These are phyloP conservation scores for Sialia sialis DNA, from an alignment of 2,113 vertebrate species.

Conservation along the genomic window DNA sequence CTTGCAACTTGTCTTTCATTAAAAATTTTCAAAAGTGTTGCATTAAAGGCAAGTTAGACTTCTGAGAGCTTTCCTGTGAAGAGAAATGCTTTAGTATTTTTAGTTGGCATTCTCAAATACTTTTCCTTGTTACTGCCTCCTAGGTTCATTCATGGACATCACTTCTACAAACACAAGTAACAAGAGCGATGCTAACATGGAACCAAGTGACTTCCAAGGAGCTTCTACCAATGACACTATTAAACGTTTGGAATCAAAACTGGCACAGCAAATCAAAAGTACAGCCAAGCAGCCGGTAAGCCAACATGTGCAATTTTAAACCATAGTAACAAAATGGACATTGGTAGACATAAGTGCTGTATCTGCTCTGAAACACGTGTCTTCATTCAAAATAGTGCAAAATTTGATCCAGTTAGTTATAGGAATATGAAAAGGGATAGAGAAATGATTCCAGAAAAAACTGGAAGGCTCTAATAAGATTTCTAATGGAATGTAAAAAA, in stretches of 20 bases:
- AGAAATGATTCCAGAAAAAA: background rate
- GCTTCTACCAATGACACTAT: slow-evolving; percentile 93
- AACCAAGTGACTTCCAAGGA: slow-evolving; percentile 86
- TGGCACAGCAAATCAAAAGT: slow-evolving; percentile 84
- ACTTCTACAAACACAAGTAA: slow-evolving; percentile 91
- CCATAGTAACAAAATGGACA: background rate
- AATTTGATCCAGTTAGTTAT: background rate
- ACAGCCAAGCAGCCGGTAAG: slow-evolving; percentile 78
- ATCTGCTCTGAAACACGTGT: background rate
- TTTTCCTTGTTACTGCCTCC: background rate
- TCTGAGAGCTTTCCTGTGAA: background rate
- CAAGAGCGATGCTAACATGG: slow-evolving; percentile 90
- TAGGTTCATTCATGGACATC: slow-evolving; percentile 90
- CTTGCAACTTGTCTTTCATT: background rate
- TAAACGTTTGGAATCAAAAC: slow-evolving; percentile 90
- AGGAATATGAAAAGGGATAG: background rate
- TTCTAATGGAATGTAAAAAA: background rate
- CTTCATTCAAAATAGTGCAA: background rate
- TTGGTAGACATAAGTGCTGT: background rate
- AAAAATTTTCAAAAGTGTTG: background rate
- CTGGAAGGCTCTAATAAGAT: background rate
- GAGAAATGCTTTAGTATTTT: background rate
- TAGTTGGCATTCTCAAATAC: background rate
- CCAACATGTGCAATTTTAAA: background rate
- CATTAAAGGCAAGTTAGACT: background rate